A percentile compares a stretch with the other conserved stretches of the same genome.
Evolutionary conservation across 2,797 vertebrate species (phyloP).

Genomic region (Anisognathus igniventris): DNA sequence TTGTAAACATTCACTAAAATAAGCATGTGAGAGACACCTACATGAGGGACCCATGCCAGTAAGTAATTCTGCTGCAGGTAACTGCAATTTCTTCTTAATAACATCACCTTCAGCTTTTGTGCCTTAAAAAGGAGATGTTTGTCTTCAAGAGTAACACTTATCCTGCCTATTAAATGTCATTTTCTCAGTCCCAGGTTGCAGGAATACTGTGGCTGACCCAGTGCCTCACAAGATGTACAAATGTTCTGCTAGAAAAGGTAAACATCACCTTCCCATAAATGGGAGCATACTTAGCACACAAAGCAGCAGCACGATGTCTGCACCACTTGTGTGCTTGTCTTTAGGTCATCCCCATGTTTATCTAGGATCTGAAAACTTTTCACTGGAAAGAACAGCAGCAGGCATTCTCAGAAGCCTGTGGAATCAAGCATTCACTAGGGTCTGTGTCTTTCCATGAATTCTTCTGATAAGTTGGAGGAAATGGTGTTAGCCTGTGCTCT

Average conservation of each 20-base stretch:
- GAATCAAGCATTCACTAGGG: not conserved
- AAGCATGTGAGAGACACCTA: not conserved
- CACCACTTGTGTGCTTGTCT: not conserved
- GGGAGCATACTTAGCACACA: not conserved
- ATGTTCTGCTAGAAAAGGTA: not conserved
- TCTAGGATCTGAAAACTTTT: not conserved
- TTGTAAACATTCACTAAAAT: not conserved
- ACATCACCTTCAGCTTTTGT: not conserved
- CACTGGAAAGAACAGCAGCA: not conserved
- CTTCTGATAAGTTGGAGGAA: not conserved
- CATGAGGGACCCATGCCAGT: not conserved
- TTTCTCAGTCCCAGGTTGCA: not conserved
- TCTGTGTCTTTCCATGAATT: not conserved
- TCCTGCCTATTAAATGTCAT: not conserved
- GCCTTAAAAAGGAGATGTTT: not conserved
- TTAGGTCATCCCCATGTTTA: not conserved
- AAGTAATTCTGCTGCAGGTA: not conserved
- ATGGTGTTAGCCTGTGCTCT: not conserved
- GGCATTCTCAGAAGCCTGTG: not conserved
- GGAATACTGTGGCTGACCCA: not conserved
- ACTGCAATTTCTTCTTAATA: not conserved
- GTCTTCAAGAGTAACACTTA: not conserved
- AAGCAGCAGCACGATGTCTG: not conserved
- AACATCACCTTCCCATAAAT: not conserved
- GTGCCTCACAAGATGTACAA: not conserved